These are phyloP conservation scores for Ligdia adustata DNA, from an alignment of 2,888 invertebrate species.

Conservation along the genomic window DNA sequence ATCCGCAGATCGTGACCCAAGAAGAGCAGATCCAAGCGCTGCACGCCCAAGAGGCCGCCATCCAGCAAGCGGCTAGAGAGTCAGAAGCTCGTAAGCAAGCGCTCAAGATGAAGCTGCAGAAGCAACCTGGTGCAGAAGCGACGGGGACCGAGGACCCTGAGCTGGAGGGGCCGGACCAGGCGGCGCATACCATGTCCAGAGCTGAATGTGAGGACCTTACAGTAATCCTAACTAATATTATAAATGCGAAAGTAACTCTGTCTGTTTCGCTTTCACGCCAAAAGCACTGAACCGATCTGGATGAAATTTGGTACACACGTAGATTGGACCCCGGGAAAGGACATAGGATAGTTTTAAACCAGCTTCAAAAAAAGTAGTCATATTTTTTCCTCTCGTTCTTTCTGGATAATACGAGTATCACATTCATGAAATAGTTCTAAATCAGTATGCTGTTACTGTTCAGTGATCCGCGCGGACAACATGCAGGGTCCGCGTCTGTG, in stretches of 20 bases:
- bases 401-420: too few relatives aligned
- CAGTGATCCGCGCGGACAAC: conserved; percentile 87
- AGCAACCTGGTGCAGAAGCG: conserved; percentile 69
- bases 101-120: conserved; percentile 69
- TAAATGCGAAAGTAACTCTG: too few relatives aligned
- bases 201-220: conserved; percentile 66
- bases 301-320: too few relatives aligned
- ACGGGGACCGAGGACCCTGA: conserved; percentile 70
- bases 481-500: conserved; percentile 82
- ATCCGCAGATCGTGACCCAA: conserved; percentile 60
- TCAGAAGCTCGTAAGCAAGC: conserved; percentile 82
- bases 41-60: conserved; percentile 81
- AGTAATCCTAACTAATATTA: too few relatives aligned
- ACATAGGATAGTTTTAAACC: too few relatives aligned
- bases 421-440: too few relatives aligned
- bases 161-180: conserved; percentile 81
- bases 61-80: conserved; percentile 80
- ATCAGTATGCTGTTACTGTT: background rate
- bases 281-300: too few relatives aligned
- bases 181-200: conserved; percentile 67
- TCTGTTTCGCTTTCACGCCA: too few relatives aligned
- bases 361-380: too few relatives aligned
- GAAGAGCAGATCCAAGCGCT: conserved; percentile 64
- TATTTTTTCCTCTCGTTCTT: too few relatives aligned
- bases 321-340: too few relatives aligned